A percentile compares a stretch with the other conserved stretches of the same genome.
These are phyloP conservation scores for Anoplopoma fimbria DNA, from an alignment of 2,113 vertebrate genomes.

Conservation along the genomic window DNA sequence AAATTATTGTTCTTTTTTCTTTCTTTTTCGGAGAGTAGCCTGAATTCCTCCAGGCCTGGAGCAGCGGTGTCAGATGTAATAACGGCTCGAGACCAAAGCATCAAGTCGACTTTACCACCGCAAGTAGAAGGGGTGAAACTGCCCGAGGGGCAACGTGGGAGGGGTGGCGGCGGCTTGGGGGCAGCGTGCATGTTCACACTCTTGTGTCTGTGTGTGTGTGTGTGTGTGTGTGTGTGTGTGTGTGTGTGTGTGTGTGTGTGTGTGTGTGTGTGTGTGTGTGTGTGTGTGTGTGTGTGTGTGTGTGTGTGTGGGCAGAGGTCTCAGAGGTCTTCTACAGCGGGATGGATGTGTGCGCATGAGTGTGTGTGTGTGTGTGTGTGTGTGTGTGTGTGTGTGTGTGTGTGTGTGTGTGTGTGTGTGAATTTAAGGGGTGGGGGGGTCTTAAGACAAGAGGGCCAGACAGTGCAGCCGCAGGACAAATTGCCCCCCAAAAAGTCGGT, in stretches of 20 bases:
- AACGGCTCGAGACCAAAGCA: slow-evolving; percentile 43
- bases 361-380: slow-evolving; percentile 19
- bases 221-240: slow-evolving; percentile 61
- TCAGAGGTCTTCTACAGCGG: slow-evolving; percentile 42
- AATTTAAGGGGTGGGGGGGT: slow-evolving; percentile 14
- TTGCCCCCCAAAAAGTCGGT: slow-evolving; percentile 76
- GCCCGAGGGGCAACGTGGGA: slow-evolving; percentile 49
- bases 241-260: slow-evolving; percentile 66
- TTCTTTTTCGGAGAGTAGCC: slow-evolving; percentile 41
- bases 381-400: slow-evolving; percentile 4
- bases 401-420: slow-evolving; percentile 1
- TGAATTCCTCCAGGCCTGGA: slow-evolving; percentile 35
- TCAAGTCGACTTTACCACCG: slow-evolving; percentile 46
- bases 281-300: slow-evolving; percentile 64
- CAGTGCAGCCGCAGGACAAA: slow-evolving; percentile 76
- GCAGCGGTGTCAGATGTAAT: slow-evolving; percentile 71
- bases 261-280: slow-evolving; percentile 64
- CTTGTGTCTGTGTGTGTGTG: slow-evolving; percentile 63
- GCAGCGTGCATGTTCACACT: slow-evolving; percentile 42
- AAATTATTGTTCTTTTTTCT: slow-evolving; percentile 53
- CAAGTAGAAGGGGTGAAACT: slow-evolving; percentile 44
- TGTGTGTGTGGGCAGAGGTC: slow-evolving; percentile 59
- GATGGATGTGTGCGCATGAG: slow-evolving; percentile 32
- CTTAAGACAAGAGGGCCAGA: slow-evolving; percentile 76
- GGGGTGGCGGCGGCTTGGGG: slow-evolving; percentile 1